Evolutionary conservation across 2,797 vertebrate species (phyloP).

Genomic region (Melopsittacus undulatus): DNA sequence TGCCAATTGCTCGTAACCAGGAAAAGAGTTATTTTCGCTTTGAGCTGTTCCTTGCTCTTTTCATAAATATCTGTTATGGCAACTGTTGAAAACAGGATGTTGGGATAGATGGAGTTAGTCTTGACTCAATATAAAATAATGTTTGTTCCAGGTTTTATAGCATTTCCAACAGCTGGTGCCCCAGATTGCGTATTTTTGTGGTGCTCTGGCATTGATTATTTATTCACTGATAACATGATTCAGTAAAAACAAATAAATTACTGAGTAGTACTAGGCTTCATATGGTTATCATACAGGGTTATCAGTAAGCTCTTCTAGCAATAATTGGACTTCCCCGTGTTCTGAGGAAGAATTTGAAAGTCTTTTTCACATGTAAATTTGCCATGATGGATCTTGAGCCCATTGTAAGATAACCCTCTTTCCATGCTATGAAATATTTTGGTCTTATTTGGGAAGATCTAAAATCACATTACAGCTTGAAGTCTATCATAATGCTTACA

Average conservation of each 20-base stretch:
- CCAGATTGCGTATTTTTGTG: not conserved
- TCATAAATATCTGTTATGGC: not conserved
- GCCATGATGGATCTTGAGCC: not conserved
- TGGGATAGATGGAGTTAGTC: not conserved
- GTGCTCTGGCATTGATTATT: not conserved
- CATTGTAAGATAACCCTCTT: not conserved
- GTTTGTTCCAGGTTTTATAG: not conserved
- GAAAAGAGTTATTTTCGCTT: conserved; percentile 25
- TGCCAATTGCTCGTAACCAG: not conserved
- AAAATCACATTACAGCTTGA: not conserved
- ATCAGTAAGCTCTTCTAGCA: not conserved
- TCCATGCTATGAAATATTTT: not conserved
- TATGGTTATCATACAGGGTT: not conserved
- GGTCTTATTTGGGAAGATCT: not conserved
- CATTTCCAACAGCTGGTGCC: not conserved
- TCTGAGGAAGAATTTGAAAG: not conserved
- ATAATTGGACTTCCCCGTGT: not conserved
- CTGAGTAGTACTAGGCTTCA: not conserved
- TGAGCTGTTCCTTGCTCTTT: not conserved
- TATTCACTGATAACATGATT: not conserved
- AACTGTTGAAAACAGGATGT: conserved; percentile 27
- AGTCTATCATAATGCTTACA: not conserved
- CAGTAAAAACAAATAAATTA: not conserved
- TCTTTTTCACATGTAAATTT: not conserved
- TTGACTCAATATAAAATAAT: not conserved